Conservation (phyloP, 1,140 invertebrate species). For the Hyles euphorbiae region DNA sequence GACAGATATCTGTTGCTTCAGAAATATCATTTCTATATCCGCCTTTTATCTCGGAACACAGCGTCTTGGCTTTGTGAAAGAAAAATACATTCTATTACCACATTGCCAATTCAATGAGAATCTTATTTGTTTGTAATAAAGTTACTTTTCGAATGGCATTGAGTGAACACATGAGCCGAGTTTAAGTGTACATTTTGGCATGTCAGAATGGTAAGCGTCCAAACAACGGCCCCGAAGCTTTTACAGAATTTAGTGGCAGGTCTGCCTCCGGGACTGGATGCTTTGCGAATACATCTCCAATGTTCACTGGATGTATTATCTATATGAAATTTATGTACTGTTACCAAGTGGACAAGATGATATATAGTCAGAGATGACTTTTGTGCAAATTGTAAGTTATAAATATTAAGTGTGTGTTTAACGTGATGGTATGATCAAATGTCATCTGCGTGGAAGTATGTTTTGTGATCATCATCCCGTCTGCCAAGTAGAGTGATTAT, state of each 20-base stretch:
- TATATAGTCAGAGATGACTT: too few species aligned
- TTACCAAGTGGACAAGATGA: too few species aligned
- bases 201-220: constrained; percentile 24
- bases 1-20: background rate
- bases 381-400: too few species aligned
- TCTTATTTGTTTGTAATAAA: background rate
- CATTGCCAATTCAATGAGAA: background rate
- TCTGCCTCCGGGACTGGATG: constrained; percentile 16
- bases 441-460: too few species aligned
- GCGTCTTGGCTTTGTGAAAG: background rate
- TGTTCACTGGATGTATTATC: background rate
- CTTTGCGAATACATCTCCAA: background rate
- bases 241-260: constrained; percentile 31
- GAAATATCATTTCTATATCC: constrained; percentile 4
- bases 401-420: too few species aligned
- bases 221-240: constrained; percentile 28
- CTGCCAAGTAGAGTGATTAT: too few species aligned
- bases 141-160: background rate
- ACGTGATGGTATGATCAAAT: too few species aligned
- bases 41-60: constrained; percentile 1
- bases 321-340: too few species aligned
- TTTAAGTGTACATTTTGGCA: constrained; percentile 21
- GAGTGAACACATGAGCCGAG: constrained; percentile 15
- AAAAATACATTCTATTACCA: constrained; percentile 5
- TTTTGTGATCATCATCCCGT: too few species aligned